Evolutionary conservation across 2,888 invertebrate genomes (phyloP), one percentile per base, ranked within the genome.

Genomic region (Epinotia ramella): DNA sequence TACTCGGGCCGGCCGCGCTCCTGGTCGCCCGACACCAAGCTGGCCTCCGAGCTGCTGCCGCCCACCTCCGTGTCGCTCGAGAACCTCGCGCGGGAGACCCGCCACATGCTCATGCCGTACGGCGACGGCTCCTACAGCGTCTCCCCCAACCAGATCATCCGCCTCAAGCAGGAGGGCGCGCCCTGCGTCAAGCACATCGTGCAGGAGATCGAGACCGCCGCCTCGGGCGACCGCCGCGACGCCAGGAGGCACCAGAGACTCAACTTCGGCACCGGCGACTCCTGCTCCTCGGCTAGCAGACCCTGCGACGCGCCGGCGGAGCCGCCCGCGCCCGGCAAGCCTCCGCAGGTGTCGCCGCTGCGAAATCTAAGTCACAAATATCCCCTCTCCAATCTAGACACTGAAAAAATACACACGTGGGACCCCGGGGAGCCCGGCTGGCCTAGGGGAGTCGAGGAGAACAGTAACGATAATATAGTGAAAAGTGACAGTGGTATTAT

Each of bases 111-210:
- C 79, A 96, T 98, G 96, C 97, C 98, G 1, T 98, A 97, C 87
- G 97, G 97, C 83, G 97, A 97, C 89, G 98, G 98, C 56, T 96
- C 97, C 81, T 98, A 98, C 91, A 98, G 98, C 88, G 98, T 98
- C 44, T 98, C 98, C 64, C 98, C 98, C 83, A 98, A 98, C 90
- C 97, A 98, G 95, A 97, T 98, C 83, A 96, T 98, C 78, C 96
- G 98, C 83, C 95, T 98, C 80, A 97, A 97, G 80, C 96, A 96
- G 80, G 95, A 96, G 78, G 95, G 94, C 72, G 92, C 94, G 65
- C 94, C 95, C 33, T 96, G 96, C 33, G 97, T 97, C 73, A 96
- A 96, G 82, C 96, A 96, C 81, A 95, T 97, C 81, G 96, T 97
- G 59, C 96, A 95, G 86, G 97, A 97, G 86, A 95, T 97, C 80